Conservation (phyloP, 2,113 vertebrate genomes). For the Paradoxurus hermaphroditus region DNA sequence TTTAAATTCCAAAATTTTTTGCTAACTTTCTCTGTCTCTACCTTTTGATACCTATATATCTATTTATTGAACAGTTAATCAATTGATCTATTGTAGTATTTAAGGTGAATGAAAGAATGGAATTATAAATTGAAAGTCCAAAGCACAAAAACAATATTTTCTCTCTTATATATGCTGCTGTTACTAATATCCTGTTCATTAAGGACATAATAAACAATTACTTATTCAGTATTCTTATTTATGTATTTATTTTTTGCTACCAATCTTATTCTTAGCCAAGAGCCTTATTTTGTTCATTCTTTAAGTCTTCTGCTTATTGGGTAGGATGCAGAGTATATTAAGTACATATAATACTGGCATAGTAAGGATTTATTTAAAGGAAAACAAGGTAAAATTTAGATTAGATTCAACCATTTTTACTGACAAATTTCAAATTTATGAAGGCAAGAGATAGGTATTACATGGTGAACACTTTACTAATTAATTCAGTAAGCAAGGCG, state of each 20-base stretch:
- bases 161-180: background rate
- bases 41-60: background rate
- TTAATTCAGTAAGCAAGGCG: background rate
- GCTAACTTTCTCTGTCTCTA: background rate
- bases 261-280: background rate
- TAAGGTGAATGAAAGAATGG: background rate
- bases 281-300: background rate
- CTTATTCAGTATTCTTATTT: background rate
- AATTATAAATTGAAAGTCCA: background rate
- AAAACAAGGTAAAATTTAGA: background rate
- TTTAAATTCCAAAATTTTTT: conserved; percentile 17
- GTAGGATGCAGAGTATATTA: background rate
- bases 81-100: background rate
- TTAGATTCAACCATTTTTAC: background rate
- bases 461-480: background rate
- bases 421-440: background rate
- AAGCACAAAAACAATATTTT: background rate
- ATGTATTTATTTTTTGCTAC: background rate
- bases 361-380: background rate
- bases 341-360: background rate
- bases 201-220: background rate
- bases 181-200: background rate
- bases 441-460: background rate
- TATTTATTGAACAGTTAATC: background rate
- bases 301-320: background rate